phyloP scores from a whole-genome alignment of 2,113 vertebrate genomes.

The Stomatorhinus ivindoensis region DNA sequence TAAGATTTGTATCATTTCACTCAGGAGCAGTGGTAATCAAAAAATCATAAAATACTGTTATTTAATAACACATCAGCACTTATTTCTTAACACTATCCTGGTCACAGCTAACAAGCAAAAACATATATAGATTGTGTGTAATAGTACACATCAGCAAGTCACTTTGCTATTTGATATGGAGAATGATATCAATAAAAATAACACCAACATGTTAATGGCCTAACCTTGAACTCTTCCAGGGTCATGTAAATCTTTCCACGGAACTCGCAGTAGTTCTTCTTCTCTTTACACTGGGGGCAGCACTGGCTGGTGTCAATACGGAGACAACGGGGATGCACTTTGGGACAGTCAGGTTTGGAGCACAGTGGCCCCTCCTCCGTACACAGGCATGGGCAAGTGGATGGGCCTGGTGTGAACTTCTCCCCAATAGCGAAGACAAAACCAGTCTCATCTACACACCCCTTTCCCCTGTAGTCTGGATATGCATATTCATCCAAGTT shows the following conservation, averaged over 20 bases:
- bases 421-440: conserved; percentile 95
- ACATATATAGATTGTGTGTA: background rate
- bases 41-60: background rate
- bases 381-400: conserved; percentile 91
- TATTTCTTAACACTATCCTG: background rate
- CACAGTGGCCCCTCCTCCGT: conserved; percentile 96
- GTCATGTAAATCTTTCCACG: conserved; percentile 83
- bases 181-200: background rate
- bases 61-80: background rate
- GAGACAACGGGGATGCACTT: conserved; percentile 87
- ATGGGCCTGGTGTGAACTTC: conserved; percentile 88
- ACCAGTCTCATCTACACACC: conserved; percentile 95
- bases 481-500: conserved; percentile 86
- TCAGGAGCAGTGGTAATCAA: background rate
- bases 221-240: conserved; percentile 96
- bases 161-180: background rate
- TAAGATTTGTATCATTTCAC: background rate
- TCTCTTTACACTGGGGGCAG: conserved; percentile 93
- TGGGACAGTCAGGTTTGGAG: conserved; percentile 87
- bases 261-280: conserved; percentile 93
- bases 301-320: conserved; percentile 93
- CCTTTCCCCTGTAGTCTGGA: conserved; percentile 93
- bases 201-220: conserved; percentile 26
- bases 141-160: background rate
- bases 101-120: background rate